These are phyloP conservation scores for Procavia capensis DNA, from an alignment of 2,113 vertebrate species.

Conservation along the genomic window DNA sequence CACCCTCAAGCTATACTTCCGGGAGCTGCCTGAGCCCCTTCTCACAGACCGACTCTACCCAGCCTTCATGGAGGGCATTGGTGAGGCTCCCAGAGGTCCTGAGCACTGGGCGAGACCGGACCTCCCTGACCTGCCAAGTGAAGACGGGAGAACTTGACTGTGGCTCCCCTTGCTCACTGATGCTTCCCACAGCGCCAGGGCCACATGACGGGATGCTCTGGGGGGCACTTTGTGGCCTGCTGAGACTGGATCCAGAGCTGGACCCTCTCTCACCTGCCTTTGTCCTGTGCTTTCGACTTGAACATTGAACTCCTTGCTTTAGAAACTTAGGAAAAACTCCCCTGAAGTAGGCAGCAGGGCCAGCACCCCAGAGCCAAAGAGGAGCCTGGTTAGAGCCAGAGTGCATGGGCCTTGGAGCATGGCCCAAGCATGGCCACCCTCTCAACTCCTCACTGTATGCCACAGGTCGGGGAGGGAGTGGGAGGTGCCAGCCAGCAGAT, in stretches of 20 bases:
- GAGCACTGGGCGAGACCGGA: background rate
- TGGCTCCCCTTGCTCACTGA: background rate
- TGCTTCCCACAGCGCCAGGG: background rate
- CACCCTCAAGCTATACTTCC: slow-evolving; percentile 98
- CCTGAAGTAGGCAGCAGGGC: background rate
- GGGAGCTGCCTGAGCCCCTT: slow-evolving; percentile 98
- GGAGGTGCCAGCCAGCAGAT: background rate
- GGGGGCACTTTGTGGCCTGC: background rate
- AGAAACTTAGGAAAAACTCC: background rate
- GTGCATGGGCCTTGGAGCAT: accelerated
- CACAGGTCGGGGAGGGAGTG: background rate
- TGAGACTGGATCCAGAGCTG: background rate
- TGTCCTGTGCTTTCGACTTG: background rate
- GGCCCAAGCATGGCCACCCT: background rate
- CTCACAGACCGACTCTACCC: slow-evolving; percentile 98
- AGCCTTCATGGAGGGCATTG: slow-evolving; percentile 98
- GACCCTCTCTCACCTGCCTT: background rate
- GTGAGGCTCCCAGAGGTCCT: slow-evolving; percentile 81
- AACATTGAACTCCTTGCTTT: background rate
- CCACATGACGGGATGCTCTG: background rate
- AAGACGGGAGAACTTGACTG: background rate
- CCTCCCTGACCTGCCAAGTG: background rate
- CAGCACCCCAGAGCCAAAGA: background rate
- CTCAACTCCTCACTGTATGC: background rate
- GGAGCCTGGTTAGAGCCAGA: background rate